Percentiles rank a stretch among this genome's conserved stretches.
phyloP scores from a whole-genome alignment of 2,113 vertebrate species.

The Macquaria australasica region DNA sequence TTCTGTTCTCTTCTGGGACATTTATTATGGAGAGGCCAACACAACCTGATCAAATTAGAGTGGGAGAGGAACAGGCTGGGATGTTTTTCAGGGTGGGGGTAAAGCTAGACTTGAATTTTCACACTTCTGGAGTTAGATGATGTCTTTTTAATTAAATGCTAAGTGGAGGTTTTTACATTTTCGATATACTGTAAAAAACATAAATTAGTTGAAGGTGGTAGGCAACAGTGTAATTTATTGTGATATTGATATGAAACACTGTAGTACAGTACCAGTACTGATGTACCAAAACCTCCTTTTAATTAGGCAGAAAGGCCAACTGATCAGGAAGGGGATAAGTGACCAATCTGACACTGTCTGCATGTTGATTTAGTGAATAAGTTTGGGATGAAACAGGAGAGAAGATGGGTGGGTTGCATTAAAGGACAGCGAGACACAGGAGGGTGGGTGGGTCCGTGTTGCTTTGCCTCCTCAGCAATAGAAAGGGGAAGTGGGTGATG shows the following conservation, averaged over 20 bases:
- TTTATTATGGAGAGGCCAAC: conserved; percentile 77
- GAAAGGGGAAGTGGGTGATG: conserved; percentile 83
- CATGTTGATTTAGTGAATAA: conserved; percentile 47
- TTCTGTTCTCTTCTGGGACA: conserved; percentile 80
- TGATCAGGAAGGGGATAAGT: conserved; percentile 51
- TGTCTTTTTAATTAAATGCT: background rate
- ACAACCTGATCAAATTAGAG: conserved; percentile 85
- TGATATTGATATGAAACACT: conserved; percentile 21
- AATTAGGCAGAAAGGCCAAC: conserved; percentile 53
- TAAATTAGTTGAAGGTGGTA: background rate
- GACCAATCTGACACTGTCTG: conserved; percentile 45
- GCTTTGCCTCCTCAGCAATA: conserved; percentile 73
- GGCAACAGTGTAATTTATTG: background rate
- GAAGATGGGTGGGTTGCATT: conserved; percentile 61
- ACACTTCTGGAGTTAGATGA: conserved; percentile 27
- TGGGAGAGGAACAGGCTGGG: conserved; percentile 57
- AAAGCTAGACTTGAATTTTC: conserved; percentile 40
- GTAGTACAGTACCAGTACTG: background rate
- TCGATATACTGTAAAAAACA: conserved; percentile 14
- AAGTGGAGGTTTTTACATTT: conserved; percentile 6
- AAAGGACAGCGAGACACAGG: conserved; percentile 46
- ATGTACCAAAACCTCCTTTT: conserved; percentile 41
- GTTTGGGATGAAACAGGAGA: conserved; percentile 47
- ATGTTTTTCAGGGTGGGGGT: conserved; percentile 60
- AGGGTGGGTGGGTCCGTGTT: conserved; percentile 60